A percentile compares a stretch with the other conserved stretches of the same genome.
These are phyloP conservation scores for Globodera ellingtonae DNA, from an alignment of 1,140 invertebrate species.

Conservation along the genomic window DNA sequence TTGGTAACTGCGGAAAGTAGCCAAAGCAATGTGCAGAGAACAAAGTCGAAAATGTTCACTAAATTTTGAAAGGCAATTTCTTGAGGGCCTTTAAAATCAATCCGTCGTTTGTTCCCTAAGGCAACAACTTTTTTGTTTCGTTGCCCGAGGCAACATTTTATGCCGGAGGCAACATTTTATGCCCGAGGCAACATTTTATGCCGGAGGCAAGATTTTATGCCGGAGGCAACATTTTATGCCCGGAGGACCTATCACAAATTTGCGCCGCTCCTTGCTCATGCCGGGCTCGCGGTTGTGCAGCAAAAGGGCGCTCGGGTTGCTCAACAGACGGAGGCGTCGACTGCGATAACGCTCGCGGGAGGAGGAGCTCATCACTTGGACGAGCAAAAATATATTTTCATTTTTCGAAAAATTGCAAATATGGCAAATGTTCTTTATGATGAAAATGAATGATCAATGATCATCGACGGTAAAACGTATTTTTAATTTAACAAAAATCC, in stretches of 20 bases:
- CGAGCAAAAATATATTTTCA: background rate
- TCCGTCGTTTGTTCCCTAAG: background rate
- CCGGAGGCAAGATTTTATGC: background rate
- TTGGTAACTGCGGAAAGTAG: slow-evolving; percentile 27
- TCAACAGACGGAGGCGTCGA: slow-evolving; percentile 8
- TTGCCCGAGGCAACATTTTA: background rate
- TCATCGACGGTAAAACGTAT: too few species aligned
- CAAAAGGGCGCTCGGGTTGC: slow-evolving; percentile 21
- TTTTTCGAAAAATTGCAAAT: background rate
- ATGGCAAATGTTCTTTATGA: background rate
- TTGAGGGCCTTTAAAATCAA: background rate
- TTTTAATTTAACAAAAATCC: too few species aligned
- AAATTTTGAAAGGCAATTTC: background rate
- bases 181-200: too few species aligned
- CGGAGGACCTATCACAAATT: slow-evolving; percentile 41
- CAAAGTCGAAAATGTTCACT: slow-evolving; percentile 27
- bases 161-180: background rate
- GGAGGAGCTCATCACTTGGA: background rate
- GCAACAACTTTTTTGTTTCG: background rate
- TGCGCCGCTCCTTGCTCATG: slow-evolving; percentile 44
- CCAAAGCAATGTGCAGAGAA: slow-evolving; percentile 17
- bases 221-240: too few species aligned
- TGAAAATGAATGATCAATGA: background rate
- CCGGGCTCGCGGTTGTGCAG: slow-evolving; percentile 21
- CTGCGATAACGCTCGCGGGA: slow-evolving; percentile 3